Evolutionary conservation across 2,888 invertebrate genomes (phyloP).

Genomic region (Andrena minutula): DNA sequence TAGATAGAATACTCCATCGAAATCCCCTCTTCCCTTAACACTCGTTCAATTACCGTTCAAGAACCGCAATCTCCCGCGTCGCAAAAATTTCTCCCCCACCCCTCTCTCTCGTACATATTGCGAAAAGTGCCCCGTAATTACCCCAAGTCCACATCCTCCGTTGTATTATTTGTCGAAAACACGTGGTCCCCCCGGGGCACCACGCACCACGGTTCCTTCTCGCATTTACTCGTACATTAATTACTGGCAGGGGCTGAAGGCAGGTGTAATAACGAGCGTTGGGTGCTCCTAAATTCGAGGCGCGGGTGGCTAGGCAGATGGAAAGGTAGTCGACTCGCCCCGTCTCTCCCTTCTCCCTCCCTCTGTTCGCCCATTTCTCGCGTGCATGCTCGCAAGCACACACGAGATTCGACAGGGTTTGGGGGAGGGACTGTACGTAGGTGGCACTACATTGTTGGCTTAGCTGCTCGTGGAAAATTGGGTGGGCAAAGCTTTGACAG

Average conservation of each 20-base stretch:
- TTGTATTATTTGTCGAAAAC: slow-evolving; percentile 40
- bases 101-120: neutral
- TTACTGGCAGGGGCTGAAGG: slow-evolving; percentile 47
- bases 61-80: too few relatives aligned
- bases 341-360: neutral
- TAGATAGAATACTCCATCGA: slow-evolving; percentile 23
- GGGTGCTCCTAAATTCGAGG: slow-evolving; percentile 55
- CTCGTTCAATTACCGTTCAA: neutral
- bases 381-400: slow-evolving; percentile 40
- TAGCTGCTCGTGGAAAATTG: slow-evolving; percentile 76
- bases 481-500: slow-evolving; percentile 77
- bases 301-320: slow-evolving; percentile 47
- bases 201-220: slow-evolving; percentile 35
- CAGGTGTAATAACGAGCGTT: slow-evolving; percentile 60
- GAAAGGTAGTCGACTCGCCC: slow-evolving; percentile 35
- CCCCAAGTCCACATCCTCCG: neutral
- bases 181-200: slow-evolving; percentile 21
- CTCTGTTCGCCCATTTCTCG: slow-evolving; percentile 25
- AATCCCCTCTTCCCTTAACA: slow-evolving; percentile 1
- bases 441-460: slow-evolving; percentile 74
- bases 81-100: neutral
- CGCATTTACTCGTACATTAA: slow-evolving; percentile 62
- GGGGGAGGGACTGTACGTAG: slow-evolving; percentile 43
- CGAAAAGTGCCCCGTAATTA: slow-evolving; percentile 10
- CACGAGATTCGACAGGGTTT: slow-evolving; percentile 25